A percentile compares a stretch with the other conserved stretches of the same genome.
Evolutionary conservation across 1,140 invertebrate genomes (phyloP).

Genomic region (Drosophila serrata): DNA sequence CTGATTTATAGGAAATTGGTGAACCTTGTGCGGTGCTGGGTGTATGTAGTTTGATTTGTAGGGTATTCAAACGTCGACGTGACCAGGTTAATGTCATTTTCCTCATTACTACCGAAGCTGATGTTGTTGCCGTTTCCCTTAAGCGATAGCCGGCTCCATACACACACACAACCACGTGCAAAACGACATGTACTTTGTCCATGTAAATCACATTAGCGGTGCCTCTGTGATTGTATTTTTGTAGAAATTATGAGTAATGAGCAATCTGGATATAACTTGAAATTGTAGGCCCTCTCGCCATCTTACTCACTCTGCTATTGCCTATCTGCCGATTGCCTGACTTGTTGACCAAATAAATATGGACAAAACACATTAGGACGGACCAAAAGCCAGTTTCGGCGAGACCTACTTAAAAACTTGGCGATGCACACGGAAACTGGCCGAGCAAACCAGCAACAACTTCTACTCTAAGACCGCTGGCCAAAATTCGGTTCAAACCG

Average conservation of each 20-base stretch:
- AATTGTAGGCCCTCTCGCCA: conserved; percentile 11
- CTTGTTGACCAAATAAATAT: conserved; percentile 44
- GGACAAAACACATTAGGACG: conserved; percentile 57
- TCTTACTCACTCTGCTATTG: conserved; percentile 28
- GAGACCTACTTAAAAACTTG: conserved; percentile 39
- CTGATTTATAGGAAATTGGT: not conserved
- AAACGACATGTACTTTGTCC: not conserved
- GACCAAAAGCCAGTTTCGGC: conserved; percentile 42
- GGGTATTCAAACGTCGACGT: not conserved
- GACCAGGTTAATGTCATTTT: not conserved
- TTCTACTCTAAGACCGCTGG: conserved; percentile 15
- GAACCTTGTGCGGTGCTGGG: not conserved
- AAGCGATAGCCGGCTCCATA: conserved; percentile 36
- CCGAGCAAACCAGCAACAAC: conserved; percentile 21
- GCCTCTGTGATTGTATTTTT: conserved; percentile 18
- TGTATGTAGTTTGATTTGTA: not conserved
- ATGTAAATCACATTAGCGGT: conserved; percentile 35
- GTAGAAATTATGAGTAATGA: conserved; percentile 72
- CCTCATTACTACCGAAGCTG: not conserved
- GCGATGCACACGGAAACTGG: conserved; percentile 53
- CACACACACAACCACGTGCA: not conserved
- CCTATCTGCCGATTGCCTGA: conserved; percentile 15
- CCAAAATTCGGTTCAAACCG: conserved; percentile 66
- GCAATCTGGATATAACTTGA: conserved; percentile 66
- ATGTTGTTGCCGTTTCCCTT: conserved; percentile 18